Evolutionary conservation across 2,797 vertebrate species (phyloP).

Genomic region (Lepidocolaptes lacrymiger): DNA sequence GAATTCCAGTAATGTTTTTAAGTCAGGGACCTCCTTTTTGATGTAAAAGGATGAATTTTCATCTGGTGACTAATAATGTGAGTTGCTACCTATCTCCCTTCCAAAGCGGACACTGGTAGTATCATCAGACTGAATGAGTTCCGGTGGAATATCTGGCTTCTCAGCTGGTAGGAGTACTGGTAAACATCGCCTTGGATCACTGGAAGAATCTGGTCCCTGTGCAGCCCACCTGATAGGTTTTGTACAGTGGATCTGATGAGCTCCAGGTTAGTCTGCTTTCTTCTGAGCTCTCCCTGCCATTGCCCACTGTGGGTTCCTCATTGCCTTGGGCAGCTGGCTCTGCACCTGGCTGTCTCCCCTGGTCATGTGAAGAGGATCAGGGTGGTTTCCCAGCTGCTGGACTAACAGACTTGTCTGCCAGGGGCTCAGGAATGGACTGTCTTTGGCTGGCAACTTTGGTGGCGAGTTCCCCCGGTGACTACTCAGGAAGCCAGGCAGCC

Average conservation of each 20-base stretch:
- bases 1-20: background rate
- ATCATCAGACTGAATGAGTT: background rate
- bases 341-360: accelerated
- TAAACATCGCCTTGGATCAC: background rate
- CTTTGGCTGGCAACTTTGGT: background rate
- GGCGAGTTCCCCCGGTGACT: background rate
- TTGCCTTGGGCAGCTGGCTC: background rate
- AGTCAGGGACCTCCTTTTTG: background rate
- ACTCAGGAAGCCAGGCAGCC: background rate
- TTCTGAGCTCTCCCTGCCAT: background rate
- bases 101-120: accelerated
- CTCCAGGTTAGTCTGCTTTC: accelerated
- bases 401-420: background rate
- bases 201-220: background rate
- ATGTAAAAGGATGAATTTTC: background rate
- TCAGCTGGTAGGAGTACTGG: background rate
- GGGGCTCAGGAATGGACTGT: accelerated
- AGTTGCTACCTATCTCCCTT: background rate
- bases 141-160: background rate
- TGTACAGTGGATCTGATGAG: background rate
- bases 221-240: no score
- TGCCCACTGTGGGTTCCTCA: background rate
- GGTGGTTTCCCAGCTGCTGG: background rate
- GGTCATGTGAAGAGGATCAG: background rate
- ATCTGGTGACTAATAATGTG: background rate